Conservation (phyloP, 2,113 vertebrate species). For the Tinamus guttatus region DNA sequence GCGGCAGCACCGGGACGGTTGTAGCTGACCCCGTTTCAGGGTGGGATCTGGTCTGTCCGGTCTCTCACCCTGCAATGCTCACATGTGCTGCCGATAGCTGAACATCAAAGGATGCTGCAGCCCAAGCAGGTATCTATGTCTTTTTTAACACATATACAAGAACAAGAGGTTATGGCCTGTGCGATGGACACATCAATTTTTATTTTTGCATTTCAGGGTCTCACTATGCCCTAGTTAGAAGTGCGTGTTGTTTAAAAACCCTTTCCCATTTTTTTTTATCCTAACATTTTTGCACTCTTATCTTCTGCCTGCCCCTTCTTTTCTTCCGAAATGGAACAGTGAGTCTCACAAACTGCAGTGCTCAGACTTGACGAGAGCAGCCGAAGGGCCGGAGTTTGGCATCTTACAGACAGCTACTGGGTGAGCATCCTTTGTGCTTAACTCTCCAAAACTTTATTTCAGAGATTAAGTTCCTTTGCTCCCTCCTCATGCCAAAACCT, state of each 20-base stretch:
- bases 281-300: neutral
- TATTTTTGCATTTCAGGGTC: neutral
- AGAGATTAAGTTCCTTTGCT: neutral
- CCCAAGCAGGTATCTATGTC: neutral
- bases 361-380: neutral
- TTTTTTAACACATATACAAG: neutral
- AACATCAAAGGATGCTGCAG: neutral
- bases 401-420: neutral
- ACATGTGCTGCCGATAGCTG: accelerated
- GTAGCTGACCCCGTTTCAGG: neutral
- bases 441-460: neutral
- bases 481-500: neutral
- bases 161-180: neutral
- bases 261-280: neutral
- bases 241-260: neutral
- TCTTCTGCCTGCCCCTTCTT: neutral
- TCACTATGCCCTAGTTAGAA: neutral
- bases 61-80: accelerated
- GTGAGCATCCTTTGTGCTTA: neutral
- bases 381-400: neutral
- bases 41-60: accelerated
- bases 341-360: accelerated
- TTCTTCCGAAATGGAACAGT: neutral
- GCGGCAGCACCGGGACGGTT: accelerated
- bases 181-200: neutral